phyloP scores from a whole-genome alignment of 2,113 vertebrate species.

The Scolopax mira region DNA sequence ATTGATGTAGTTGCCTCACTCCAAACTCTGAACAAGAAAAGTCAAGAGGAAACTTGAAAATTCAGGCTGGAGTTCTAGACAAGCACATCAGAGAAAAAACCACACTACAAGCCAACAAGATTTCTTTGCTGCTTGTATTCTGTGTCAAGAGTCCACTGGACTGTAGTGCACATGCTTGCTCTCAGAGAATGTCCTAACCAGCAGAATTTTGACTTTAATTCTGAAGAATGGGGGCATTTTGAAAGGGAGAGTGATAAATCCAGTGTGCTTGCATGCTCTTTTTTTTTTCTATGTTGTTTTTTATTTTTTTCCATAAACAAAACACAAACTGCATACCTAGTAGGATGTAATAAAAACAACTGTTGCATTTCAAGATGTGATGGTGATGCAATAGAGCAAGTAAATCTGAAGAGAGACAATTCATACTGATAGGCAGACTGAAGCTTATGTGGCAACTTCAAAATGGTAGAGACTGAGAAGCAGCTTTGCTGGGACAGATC shows the following conservation, averaged over 20 bases:
- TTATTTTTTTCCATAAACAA: background rate
- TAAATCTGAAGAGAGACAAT: background rate
- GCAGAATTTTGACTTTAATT: background rate
- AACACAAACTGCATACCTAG: background rate
- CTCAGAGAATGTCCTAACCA: background rate
- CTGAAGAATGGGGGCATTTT: background rate
- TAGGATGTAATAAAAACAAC: background rate
- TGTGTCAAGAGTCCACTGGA: background rate
- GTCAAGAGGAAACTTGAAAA: background rate
- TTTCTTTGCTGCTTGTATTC: background rate
- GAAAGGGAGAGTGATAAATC: background rate
- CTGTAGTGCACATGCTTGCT: fast-evolving
- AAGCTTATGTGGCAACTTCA: background rate
- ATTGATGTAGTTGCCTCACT: background rate
- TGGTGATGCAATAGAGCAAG: background rate
- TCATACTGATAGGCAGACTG: background rate
- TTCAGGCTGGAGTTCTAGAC: background rate
- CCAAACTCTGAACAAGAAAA: background rate
- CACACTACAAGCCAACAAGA: background rate
- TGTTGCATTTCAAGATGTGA: background rate
- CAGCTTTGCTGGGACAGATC: background rate
- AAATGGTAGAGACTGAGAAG: background rate
- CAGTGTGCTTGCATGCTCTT: background rate
- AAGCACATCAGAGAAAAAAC: background rate
- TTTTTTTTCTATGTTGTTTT: background rate